Percentiles rank a stretch among this genome's conserved stretches.
Conservation (phyloP, 2,797 vertebrate genomes). For the Enteromius trimaculatus region DNA sequence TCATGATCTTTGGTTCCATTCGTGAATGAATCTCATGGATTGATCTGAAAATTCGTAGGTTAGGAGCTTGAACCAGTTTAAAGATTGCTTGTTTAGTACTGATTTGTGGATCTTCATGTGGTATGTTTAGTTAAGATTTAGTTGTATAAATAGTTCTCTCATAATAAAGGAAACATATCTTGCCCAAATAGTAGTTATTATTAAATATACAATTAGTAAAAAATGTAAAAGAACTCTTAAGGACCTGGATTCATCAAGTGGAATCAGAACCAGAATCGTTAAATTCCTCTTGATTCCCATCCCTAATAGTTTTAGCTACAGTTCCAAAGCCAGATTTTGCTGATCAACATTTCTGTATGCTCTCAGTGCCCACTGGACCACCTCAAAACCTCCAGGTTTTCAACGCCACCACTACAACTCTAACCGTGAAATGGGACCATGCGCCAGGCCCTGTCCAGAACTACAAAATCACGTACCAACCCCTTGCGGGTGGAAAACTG, state of each 20-base stretch:
- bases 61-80: background rate
- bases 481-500: constrained; percentile 77
- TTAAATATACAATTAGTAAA: background rate
- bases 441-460: constrained; percentile 87
- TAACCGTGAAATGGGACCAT: constrained; percentile 90
- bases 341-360: constrained; percentile 21
- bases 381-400: constrained; percentile 90
- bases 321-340: background rate
- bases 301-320: background rate
- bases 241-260: background rate
- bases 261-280: constrained; percentile 38
- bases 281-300: constrained; percentile 42
- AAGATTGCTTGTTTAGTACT: background rate
- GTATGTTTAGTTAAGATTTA: background rate
- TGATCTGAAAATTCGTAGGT: no score
- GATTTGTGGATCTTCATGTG: background rate
- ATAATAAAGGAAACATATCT: background rate
- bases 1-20: background rate
- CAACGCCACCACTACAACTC: constrained; percentile 87
- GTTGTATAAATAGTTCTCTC: background rate
- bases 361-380: constrained; percentile 80
- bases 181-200: background rate
- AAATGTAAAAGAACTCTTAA: background rate
- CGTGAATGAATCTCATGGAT: background rate
- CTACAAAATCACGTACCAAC: constrained; percentile 85